Base-by-base conservation (phyloP, 2,113 vertebrate species). In the Sceloporus tristichus region DNA sequence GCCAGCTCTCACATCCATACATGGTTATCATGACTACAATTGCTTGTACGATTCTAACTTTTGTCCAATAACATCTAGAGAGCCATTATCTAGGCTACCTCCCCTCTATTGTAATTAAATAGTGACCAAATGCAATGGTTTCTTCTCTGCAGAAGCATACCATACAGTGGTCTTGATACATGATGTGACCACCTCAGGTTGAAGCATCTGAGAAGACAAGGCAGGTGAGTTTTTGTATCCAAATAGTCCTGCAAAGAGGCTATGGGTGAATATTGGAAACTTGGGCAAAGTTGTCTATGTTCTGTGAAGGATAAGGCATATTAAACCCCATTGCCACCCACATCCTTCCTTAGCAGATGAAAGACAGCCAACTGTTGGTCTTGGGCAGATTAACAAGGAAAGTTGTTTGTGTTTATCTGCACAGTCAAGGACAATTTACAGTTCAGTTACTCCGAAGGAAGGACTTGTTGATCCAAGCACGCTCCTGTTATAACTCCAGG, bases 401-500 rank as follows among this genome's bases (percentile, higher is more conserved):
- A 86, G 92, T 92, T 87, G 92, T 94, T 95, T 95, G 94, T 96
- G 92, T 95, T 96, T 96, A 94, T 96, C 90, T 96, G 94, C 91
- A 91, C 95, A 93, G 94, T 95, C 95, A 95, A 97, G 94, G 95
- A 94, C 94, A 96, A 95, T 96, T 97, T 97, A 95, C 91, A 95
- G 94, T 95, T 96, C 93, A 95, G 93, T 95, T 96, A 92, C 92
- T 96, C 95, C 91, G 91, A 94, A 94, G 92, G 93, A 96, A 97
- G 95, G 94, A 95, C 95, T 96, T 96, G 95, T 96, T 95, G 95
- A 96, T 96, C 91, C 94, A 93, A 95, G 88, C 92, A 90, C 48
- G 56, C 86, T 94, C 87, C 87, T 92, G 87, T 96, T 95, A 95
- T 87, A 93, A 92, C 94, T 95, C 48, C 95, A 95, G 94, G 95